Evolutionary conservation across 2,797 vertebrate genomes (phyloP), one percentile per base, ranked within the genome.

Genomic region (Neomorphus geoffroyi): DNA sequence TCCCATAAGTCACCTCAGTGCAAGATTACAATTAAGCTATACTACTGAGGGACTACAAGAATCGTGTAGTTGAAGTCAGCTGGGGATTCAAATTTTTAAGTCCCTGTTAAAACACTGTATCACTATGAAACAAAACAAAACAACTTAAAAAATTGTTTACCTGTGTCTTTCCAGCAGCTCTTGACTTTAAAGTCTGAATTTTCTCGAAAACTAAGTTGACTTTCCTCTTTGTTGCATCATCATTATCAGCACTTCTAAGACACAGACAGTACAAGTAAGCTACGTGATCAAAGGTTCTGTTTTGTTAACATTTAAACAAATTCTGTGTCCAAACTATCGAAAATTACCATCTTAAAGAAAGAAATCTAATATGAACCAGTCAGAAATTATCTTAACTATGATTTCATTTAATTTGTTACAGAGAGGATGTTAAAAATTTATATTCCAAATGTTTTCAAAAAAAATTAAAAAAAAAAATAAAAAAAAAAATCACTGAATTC

Each of bases 171-270:
- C 98, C 98, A 10, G 99, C 98, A 77, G 99, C 99, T 92, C 99
- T 98, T 86, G 99, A 99, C 97, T 99, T 99, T 95, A 99, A 96
- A 10, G 99, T 99, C 97, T 99, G 99, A 94, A 99, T 99, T 98
- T 99, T 99, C 98, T 99, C 99, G 97, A 99, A 99, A 88, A 99
- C 99, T 62, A 99, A 97, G 97, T 99, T 99, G 96, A 99, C 99
- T 96, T 99, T 99, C 94, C 98, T 98, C 97, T 99, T 99, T 2
- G 99, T 99, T 3, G 98, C 98, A 97, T 99, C 99, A 6, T 99
- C 99, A 24, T 98, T 99, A 96, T 99, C 99, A 3, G 94, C 97
- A 96, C 98, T 99, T 93, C 99, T 99, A 96, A 90, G 96, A 65
- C 50, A 67, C 60, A 82, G 22, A 54, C 58, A 94, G 50, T 9